Evolutionary conservation across 2,888 invertebrate genomes (phyloP).

Genomic region (Nomada goodeniana): DNA sequence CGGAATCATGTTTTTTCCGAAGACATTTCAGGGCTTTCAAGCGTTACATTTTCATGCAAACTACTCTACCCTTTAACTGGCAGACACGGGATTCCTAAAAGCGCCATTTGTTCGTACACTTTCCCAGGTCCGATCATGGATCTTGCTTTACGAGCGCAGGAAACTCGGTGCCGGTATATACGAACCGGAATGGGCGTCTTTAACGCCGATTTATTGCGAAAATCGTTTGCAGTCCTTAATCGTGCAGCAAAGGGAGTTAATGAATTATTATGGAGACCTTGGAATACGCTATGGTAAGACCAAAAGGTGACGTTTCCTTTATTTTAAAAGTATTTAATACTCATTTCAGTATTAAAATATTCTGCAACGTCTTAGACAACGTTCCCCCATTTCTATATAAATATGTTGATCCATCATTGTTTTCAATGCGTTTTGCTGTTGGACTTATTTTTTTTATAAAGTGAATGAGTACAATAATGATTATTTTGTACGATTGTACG

Average conservation of each 20-base stretch:
- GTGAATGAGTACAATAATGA: too few relatives aligned
- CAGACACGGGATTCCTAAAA: constrained; percentile 14
- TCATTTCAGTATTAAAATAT: too few relatives aligned
- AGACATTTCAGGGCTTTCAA: constrained; percentile 34
- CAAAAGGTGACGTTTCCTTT: not conserved
- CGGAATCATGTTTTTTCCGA: constrained; percentile 24
- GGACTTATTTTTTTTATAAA: too few relatives aligned
- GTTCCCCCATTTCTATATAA: too few relatives aligned
- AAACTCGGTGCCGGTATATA: not conserved
- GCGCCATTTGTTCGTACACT: constrained; percentile 5
- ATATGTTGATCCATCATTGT: too few relatives aligned
- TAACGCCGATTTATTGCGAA: constrained; percentile 6
- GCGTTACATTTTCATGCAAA: constrained; percentile 34
- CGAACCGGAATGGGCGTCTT: not conserved
- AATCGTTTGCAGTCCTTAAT: not conserved
- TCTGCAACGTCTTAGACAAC: too few relatives aligned
- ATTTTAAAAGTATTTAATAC: not conserved
- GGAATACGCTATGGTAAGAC: not conserved
- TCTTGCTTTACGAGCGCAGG: not conserved
- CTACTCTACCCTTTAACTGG: not conserved
- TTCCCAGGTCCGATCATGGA: constrained; percentile 14
- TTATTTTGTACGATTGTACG: too few relatives aligned
- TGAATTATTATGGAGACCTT: not conserved
- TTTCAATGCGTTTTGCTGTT: too few relatives aligned
- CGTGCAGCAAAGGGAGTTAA: not conserved